Conservation (phyloP, 2,113 vertebrate species). For the Cryptomyrus ogoouensis region DNA sequence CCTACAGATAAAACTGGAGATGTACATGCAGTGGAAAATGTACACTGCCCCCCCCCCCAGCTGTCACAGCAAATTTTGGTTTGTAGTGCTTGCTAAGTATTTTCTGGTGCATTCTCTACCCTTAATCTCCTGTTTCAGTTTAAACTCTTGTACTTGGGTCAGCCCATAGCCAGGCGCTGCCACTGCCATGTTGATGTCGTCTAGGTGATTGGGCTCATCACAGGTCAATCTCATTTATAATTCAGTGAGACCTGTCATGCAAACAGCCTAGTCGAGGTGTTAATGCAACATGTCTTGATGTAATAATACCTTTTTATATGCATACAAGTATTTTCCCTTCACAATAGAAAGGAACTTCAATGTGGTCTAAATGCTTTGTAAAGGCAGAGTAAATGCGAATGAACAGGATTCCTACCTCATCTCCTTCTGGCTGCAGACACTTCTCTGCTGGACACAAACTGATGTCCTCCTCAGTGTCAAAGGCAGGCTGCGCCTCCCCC, state of each 20-base stretch:
- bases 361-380: neutral
- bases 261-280: neutral
- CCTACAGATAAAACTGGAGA: neutral
- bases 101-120: neutral
- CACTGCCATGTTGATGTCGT: neutral
- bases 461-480: conserved; percentile 85
- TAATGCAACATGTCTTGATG: neutral
- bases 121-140: neutral
- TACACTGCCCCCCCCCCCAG: neutral
- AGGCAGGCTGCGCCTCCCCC: conserved; percentile 31
- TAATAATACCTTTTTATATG: neutral
- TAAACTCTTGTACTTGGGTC: neutral
- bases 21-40: neutral
- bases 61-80: neutral
- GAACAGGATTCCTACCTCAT: conserved; percentile 71
- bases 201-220: neutral
- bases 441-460: conserved; percentile 85
- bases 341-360: neutral
- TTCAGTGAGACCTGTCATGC: neutral
- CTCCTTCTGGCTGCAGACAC: conserved; percentile 91
- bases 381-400: neutral
- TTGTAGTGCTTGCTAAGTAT: neutral
- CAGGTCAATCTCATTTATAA: neutral
- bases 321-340: neutral
- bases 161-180: neutral